Evolutionary conservation across 2,113 vertebrate genomes (phyloP), one percentile per base, ranked within the genome.

Genomic region (Edolisoma coerulescens): DNA sequence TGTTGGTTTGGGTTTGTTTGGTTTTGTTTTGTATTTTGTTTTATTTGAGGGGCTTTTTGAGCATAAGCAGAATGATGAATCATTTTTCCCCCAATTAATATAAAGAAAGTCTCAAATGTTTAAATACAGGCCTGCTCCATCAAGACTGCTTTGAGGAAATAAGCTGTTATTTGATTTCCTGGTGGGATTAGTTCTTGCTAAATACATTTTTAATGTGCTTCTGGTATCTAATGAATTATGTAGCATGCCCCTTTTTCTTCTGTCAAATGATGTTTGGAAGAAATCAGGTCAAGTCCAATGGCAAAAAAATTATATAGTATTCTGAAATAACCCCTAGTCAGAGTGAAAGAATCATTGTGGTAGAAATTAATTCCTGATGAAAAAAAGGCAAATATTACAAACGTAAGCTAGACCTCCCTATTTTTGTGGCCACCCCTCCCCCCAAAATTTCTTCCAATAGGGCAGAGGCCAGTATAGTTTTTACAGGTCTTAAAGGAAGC

Each of bases 151-250:
- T 90, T 85, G 41, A 94, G 79, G 85, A 96, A 96, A 93, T 85
- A 93, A 91, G 59, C 24, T 92, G 92, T 65, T 96, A 70, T 80
- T 95, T 97, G 78, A 84, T 94, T 91, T 95, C 82, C 84, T 95
- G 76, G 77, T 93, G 85, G 84, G 79, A 90, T 92, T 89, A 80
- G 52, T 78, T 95, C 84, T 86, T 77, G 54, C 85, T 87, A 80
- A 95, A 96, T 97, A 65, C 47, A 97, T 96, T 97, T 97, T 97
- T 95, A 95, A 97, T 95, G 52, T 41, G 68, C 61, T 94, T 88
- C 87, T 97, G 90, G 30, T 95, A 83, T 54, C 74, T 90, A 80
- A 93, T 97, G 65, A 96, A 96, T 97, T 94, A 96, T 97, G 79
- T 74, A 96, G 75, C 17, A 28, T 45, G 33, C 32, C 53, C 16